These are phyloP conservation scores for Procavia capensis DNA, from an alignment of 2,113 vertebrate genomes.

Conservation along the genomic window DNA sequence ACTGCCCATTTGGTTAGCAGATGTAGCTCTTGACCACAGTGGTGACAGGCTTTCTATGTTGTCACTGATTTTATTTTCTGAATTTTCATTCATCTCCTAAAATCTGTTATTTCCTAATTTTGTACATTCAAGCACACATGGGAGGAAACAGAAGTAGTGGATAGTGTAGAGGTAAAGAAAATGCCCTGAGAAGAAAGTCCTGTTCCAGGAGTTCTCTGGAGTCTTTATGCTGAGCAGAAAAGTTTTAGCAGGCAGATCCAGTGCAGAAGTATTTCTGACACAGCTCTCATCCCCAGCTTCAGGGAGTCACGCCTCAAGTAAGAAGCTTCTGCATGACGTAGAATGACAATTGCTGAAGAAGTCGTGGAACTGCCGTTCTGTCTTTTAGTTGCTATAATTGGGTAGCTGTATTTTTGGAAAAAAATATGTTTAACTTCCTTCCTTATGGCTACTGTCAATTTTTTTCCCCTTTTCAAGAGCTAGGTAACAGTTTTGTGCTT, in stretches of 20 bases:
- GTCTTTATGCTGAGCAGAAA: not conserved
- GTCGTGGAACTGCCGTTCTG: constrained; percentile 76
- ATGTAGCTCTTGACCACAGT: too few species aligned
- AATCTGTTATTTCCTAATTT: not conserved
- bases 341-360: constrained; percentile 70
- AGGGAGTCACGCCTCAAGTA: constrained; percentile 67
- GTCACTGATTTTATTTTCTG: constrained; percentile 20
- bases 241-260: constrained; percentile 22
- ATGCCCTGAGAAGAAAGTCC: not conserved
- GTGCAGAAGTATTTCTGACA: constrained; percentile 58
- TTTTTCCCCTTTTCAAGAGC: constrained; percentile 56
- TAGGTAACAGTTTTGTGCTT: constrained; percentile 66
- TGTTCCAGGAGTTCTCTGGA: not conserved
- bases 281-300: constrained; percentile 34
- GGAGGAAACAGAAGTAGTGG: not conserved
- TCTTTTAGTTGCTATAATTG: constrained; percentile 73
- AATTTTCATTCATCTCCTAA: not conserved
- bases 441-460: constrained; percentile 68
- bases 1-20: too few species aligned
- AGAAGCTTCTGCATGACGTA: constrained; percentile 74
- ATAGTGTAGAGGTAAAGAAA: not conserved
- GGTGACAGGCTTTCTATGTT: too few species aligned
- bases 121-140: not conserved
- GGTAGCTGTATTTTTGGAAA: constrained; percentile 65
- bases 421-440: constrained; percentile 73